Conservation (phyloP, 1,140 invertebrate genomes). For the Drosophila kikkawai region DNA sequence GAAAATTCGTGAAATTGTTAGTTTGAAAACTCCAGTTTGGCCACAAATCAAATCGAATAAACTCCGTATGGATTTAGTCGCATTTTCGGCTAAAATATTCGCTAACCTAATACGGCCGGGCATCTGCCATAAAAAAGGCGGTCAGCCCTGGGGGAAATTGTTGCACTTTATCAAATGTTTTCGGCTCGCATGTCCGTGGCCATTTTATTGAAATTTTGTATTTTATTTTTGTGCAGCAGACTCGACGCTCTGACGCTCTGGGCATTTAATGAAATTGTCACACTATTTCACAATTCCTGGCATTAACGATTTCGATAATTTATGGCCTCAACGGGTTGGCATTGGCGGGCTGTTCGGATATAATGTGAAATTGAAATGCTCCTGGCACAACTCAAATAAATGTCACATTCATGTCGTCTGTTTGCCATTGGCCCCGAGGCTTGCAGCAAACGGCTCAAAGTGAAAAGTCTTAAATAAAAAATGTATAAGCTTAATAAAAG, state of each 20-base stretch:
- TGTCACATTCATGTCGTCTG: slow-evolving; percentile 68
- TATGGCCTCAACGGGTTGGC: slow-evolving; percentile 27
- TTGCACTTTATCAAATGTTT: slow-evolving; percentile 71
- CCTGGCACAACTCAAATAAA: slow-evolving; percentile 63
- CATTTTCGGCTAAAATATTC: slow-evolving; percentile 46
- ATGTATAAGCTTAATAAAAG: slow-evolving; percentile 83
- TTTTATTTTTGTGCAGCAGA: slow-evolving; percentile 10
- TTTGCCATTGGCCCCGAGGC: slow-evolving; percentile 41
- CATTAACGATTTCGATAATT: slow-evolving; percentile 59
- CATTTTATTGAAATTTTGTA: slow-evolving; percentile 58
- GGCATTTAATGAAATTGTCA: slow-evolving; percentile 66
- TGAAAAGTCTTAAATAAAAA: slow-evolving; percentile 81
- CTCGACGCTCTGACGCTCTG: slow-evolving; percentile 16
- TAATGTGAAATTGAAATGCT: slow-evolving; percentile 38
- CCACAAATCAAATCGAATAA: slow-evolving; percentile 50
- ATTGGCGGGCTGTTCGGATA: slow-evolving; percentile 11
- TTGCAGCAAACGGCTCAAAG: slow-evolving; percentile 66
- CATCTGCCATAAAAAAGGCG: slow-evolving; percentile 39
- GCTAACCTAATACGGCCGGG: slow-evolving; percentile 33
- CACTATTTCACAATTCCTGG: slow-evolving; percentile 39
- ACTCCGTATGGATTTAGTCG: slow-evolving; percentile 45
- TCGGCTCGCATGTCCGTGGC: slow-evolving; percentile 24
- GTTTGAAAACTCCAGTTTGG: slow-evolving; percentile 20
- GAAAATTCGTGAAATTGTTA: slow-evolving; percentile 21
- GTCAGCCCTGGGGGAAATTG: slow-evolving; percentile 53